These are phyloP conservation scores for Sylvietta virens DNA, from an alignment of 2,113 vertebrate genomes.

Conservation along the genomic window DNA sequence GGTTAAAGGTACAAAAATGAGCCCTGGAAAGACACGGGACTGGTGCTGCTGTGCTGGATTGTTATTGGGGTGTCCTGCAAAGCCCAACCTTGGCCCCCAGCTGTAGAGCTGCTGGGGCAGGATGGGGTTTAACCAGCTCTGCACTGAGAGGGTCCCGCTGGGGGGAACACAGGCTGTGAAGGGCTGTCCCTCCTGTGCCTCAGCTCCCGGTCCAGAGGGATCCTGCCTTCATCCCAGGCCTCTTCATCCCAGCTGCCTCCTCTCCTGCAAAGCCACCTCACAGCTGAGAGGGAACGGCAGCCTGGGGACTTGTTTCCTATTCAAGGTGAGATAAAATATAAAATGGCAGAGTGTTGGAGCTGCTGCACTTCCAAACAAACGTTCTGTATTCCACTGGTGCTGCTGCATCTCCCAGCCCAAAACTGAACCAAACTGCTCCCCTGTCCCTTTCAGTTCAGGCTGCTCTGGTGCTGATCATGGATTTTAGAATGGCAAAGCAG, in stretches of 20 bases:
- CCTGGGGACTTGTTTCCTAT: background rate
- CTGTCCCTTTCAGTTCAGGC: background rate
- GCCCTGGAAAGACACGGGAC: background rate
- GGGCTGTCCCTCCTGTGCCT: background rate
- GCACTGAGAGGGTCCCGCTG: background rate
- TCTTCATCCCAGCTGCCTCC: background rate
- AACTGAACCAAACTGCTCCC: background rate
- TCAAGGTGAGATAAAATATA: background rate
- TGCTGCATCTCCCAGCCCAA: background rate
- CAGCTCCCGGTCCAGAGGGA: background rate
- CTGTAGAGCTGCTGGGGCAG: background rate
- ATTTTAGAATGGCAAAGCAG: fast-evolving
- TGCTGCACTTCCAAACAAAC: background rate
- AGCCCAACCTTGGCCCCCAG: fast-evolving
- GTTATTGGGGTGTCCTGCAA: background rate
- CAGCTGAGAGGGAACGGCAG: background rate
- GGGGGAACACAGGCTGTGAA: background rate
- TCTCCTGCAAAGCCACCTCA: background rate
- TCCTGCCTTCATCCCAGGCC: background rate
- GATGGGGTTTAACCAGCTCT: fast-evolving
- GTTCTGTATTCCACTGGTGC: background rate
- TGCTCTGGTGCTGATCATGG: background rate
- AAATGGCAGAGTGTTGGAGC: background rate
- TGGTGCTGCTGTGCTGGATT: fast-evolving
- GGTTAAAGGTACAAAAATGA: background rate